phyloP scores from a whole-genome alignment of 2,113 vertebrate species.

The Microtus oregoni region DNA sequence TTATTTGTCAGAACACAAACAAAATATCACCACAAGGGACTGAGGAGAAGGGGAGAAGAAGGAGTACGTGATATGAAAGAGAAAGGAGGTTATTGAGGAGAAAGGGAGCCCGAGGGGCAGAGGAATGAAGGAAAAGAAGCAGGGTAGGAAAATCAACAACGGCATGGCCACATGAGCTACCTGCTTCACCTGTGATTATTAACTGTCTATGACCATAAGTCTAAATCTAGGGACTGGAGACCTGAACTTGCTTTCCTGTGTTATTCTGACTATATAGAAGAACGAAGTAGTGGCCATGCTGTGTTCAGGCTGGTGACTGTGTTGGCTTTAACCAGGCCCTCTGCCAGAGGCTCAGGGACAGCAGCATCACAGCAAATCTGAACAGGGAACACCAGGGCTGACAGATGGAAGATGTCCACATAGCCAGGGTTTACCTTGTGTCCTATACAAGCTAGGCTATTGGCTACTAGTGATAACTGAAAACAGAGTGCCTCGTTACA shows the following conservation, averaged over 20 bases:
- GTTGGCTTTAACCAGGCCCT: not conserved
- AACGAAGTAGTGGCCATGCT: not conserved
- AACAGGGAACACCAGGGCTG: not conserved
- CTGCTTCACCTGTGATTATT: not conserved
- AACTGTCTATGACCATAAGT: not conserved
- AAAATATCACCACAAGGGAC: too few species aligned
- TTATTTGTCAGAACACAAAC: too few species aligned
- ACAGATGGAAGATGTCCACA: not conserved
- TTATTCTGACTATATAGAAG: not conserved
- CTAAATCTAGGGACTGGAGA: not conserved
- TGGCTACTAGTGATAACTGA: constrained; percentile 30
- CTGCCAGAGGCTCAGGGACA: not conserved
- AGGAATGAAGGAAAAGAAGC: not conserved
- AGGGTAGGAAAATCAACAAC: not conserved
- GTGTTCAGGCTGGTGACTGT: not conserved
- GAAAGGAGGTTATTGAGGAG: not conserved
- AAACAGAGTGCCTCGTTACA: constrained; percentile 48
- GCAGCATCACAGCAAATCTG: not conserved
- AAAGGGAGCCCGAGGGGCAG: not conserved
- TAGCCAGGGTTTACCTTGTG: not conserved
- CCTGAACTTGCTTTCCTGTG: not conserved
- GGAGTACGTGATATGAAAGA: not conserved
- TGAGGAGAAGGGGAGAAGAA: not conserved
- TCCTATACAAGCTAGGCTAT: not conserved
- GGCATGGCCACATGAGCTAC: not conserved